These are phyloP conservation scores for Myotis lucifugus DNA, from an alignment of 2,113 vertebrate species.

Conservation along the genomic window DNA sequence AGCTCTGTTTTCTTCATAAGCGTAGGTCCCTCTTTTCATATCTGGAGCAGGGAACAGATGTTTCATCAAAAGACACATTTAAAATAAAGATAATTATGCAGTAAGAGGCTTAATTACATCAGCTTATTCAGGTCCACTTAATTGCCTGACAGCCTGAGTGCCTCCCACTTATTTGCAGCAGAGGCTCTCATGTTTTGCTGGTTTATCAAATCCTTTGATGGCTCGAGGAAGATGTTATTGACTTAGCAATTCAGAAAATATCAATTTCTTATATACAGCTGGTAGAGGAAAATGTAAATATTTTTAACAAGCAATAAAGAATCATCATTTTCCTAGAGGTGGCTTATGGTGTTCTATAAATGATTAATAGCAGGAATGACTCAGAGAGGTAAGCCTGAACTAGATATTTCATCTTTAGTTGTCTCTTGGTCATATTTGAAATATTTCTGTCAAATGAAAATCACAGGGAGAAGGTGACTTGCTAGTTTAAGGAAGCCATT, in stretches of 20 bases:
- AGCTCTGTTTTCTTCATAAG: slow-evolving; percentile 79
- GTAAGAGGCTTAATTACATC: slow-evolving; percentile 89
- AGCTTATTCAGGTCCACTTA: slow-evolving; percentile 90
- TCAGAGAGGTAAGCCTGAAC: slow-evolving; percentile 64
- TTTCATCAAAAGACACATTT: slow-evolving; percentile 90
- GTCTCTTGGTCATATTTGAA: slow-evolving; percentile 50
- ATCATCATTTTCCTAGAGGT: slow-evolving; percentile 59
- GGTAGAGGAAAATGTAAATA: slow-evolving; percentile 74
- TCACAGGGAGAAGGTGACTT: slow-evolving; percentile 53
- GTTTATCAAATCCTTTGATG: slow-evolving; percentile 78
- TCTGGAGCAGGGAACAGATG: slow-evolving; percentile 88
- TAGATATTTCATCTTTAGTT: slow-evolving; percentile 38
- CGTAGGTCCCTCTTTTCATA: slow-evolving; percentile 85
- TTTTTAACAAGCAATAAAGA: slow-evolving; percentile 75
- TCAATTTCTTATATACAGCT: slow-evolving; percentile 79
- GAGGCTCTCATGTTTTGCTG: slow-evolving; percentile 77
- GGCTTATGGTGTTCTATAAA: slow-evolving; percentile 67
- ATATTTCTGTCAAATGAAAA: slow-evolving; percentile 63
- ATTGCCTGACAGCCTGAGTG: slow-evolving; percentile 86
- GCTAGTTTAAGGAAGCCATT: slow-evolving; percentile 65
- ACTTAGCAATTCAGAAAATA: slow-evolving; percentile 78
- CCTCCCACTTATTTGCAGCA: slow-evolving; percentile 82
- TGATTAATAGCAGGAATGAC: slow-evolving; percentile 57
- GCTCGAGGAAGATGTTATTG: slow-evolving; percentile 77
- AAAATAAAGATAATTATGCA: slow-evolving; percentile 90